phyloP scores from a whole-genome alignment of 2,797 vertebrate species.

The Astyanax mexicanus region DNA sequence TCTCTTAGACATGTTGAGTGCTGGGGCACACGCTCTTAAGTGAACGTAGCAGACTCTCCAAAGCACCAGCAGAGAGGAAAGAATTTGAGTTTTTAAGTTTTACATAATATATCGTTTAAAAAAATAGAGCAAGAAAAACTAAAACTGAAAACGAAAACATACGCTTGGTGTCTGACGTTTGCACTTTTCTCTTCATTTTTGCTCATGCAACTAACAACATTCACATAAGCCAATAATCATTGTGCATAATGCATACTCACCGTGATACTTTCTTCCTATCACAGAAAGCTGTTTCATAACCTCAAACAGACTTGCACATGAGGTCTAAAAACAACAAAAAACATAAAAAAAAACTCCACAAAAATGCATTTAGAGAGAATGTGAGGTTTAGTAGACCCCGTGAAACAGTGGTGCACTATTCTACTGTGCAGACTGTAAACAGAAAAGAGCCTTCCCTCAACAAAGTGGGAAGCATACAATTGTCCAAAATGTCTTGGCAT shows the following conservation, averaged over 20 bases:
- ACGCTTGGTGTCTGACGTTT: too few species aligned
- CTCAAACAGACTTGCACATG: not conserved
- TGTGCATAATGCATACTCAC: not conserved
- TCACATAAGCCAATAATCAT: not conserved
- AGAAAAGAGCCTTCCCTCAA: too few species aligned
- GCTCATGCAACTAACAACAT: too few species aligned
- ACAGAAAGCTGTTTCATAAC: not conserved
- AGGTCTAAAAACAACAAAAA: not conserved
- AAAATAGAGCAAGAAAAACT: too few species aligned
- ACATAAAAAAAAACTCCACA: not conserved
- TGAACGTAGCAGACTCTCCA: not conserved
- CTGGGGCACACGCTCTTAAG: not conserved
- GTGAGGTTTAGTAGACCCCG: not conserved
- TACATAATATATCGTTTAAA: too few species aligned
- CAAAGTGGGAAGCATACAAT: too few species aligned
- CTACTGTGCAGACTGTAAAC: too few species aligned
- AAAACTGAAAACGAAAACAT: too few species aligned
- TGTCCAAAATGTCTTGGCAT: too few species aligned
- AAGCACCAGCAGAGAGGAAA: not conserved
- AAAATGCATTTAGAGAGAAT: too few species aligned
- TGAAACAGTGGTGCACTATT: too few species aligned
- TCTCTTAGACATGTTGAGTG: conserved; percentile 37
- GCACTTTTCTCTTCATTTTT: too few species aligned
- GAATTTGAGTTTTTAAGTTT: not conserved
- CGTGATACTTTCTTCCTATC: not conserved